Evolutionary conservation across 2,113 vertebrate genomes (phyloP).

Genomic region (Thermophis baileyi): DNA sequence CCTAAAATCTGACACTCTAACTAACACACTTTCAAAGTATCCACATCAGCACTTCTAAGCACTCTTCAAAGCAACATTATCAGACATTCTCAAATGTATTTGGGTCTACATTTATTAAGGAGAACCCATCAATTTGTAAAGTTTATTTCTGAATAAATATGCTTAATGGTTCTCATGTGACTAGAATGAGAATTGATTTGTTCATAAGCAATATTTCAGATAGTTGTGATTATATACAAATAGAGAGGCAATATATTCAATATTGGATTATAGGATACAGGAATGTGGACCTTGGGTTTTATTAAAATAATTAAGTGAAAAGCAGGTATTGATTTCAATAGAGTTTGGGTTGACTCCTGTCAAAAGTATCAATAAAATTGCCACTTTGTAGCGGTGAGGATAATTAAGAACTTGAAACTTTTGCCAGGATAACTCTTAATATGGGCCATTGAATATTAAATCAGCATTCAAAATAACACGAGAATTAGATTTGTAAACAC

Average conservation of each 20-base stretch:
- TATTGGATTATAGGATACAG: conserved; percentile 34
- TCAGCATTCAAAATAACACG: background rate
- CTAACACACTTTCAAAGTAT: conserved; percentile 29
- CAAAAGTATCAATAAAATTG: background rate
- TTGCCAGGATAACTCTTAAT: background rate
- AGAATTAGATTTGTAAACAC: background rate
- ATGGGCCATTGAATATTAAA: background rate
- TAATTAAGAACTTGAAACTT: background rate
- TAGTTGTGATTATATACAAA: conserved; percentile 12
- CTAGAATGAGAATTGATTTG: background rate
- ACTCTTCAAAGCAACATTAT: background rate
- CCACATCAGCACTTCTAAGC: background rate
- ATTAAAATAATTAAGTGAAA: background rate
- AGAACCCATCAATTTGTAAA: background rate
- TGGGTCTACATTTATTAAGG: background rate
- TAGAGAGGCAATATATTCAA: conserved; percentile 14
- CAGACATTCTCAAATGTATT: background rate
- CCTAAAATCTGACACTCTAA: conserved; percentile 42
- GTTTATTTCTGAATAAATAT: background rate
- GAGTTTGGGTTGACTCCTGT: background rate
- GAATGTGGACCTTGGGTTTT: background rate
- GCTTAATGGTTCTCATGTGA: background rate
- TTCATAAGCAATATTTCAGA: background rate
- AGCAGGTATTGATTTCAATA: background rate
- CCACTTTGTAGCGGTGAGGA: background rate